Conservation (phyloP, 2,113 vertebrate genomes). For the Tragelaphus buxtoni region DNA sequence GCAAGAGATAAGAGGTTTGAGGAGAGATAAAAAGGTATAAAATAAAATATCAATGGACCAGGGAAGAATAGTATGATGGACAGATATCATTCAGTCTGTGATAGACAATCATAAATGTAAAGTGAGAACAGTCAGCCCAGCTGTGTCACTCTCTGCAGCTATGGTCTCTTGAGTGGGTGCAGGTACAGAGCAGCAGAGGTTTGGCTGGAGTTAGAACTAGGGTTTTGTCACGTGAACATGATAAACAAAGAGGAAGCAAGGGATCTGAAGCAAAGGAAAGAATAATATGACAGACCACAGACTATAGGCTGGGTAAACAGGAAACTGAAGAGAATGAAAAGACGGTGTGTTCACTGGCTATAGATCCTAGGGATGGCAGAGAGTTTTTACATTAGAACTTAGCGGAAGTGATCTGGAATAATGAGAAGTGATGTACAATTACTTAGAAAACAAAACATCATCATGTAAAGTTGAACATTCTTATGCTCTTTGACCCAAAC, state of each 20-base stretch:
- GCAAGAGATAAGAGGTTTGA: background rate
- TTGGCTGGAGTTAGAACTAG: background rate
- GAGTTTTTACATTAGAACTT: background rate
- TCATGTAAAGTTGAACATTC: background rate
- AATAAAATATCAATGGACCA: background rate
- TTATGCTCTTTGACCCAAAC: background rate
- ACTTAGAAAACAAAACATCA: background rate
- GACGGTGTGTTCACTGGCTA: background rate
- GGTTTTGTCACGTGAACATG: background rate
- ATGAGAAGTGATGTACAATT: background rate
- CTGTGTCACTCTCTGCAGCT: background rate
- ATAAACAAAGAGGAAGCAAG: background rate
- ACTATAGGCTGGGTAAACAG: background rate
- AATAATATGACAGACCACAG: background rate
- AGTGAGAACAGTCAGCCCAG: background rate
- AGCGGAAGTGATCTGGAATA: background rate
- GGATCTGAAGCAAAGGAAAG: background rate
- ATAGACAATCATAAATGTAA: background rate
- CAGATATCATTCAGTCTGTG: background rate
- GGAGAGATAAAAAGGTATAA: background rate
- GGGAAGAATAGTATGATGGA: too few species aligned
- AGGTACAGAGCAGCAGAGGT: background rate
- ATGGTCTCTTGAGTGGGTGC: accelerated
- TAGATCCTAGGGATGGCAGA: background rate
- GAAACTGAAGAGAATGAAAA: background rate